Base-by-base conservation (phyloP, 2,797 vertebrate genomes). In the Ctenopoma kingsleyae region DNA sequence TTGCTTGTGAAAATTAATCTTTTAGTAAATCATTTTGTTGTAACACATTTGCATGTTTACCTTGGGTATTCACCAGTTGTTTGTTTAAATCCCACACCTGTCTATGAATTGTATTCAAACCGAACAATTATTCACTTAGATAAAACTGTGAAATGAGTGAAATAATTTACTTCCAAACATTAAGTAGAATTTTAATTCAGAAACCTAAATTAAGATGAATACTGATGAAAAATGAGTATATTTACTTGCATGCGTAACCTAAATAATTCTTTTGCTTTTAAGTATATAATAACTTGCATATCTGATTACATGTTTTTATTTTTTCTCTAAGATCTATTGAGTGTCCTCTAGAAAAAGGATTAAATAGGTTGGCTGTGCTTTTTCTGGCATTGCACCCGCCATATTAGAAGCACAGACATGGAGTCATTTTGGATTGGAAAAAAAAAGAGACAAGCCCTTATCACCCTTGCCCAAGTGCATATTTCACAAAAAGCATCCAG, bases 321-420 rank as follows among this genome's bases (percentile, higher is more conserved):
- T 6, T 73, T 55, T 68, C 22, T 64, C 44, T 36, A 22, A 60
- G n/a, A 69, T 66, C 32, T 59, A 22, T 66, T 12, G 48, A 64
- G 59, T 19, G 43, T 72, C 51, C 81, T 63, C 32, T 44, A 61
- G 52, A 67, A 87, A 86, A 82, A 69, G 78, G 76, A 88, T 88
- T 78, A 90, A 84, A 89, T 85, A 81, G 81, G 74, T 78, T 86
- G 74, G 71, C 82, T 81, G 71, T 74, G 67, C 78, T 84, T 90
- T 87, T 89, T 81, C 84, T 88, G 67, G 85, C 90, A 83, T 86
- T 90, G 87, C 89, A 90, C 86, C 90, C 93, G 93, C 93, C 93
- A 95, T 95, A 91, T 95, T 95, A 94, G 87, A 92, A 93, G 83
- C 88, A 81, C 88, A 92, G 91, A 85, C 91, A 89, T 87, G 91